A percentile compares a stretch with the other conserved stretches of the same genome.
These are phyloP conservation scores for Sakesphorus luctuosus DNA, from an alignment of 2,113 vertebrate species.

Conservation along the genomic window DNA sequence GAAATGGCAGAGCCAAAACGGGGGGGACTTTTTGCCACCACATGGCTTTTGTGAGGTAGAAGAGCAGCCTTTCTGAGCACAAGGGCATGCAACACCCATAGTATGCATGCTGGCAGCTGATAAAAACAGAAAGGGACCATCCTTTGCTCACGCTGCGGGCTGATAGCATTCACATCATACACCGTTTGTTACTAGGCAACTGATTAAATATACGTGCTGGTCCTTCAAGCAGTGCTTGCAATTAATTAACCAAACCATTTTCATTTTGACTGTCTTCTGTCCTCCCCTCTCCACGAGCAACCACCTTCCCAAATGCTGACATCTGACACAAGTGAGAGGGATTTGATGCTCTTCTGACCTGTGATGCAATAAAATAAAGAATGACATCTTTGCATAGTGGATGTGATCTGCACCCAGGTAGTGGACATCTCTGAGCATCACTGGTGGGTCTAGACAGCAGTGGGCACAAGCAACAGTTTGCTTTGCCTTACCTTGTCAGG, in stretches of 20 bases:
- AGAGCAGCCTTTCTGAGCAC: slow-evolving; percentile 25
- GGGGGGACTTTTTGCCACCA: not conserved
- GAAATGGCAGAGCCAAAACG: not conserved
- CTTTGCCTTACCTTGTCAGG: not conserved
- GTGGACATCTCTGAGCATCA: not conserved
- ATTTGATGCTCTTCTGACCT: not conserved
- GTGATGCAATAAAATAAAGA: not conserved
- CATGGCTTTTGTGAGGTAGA: slow-evolving; percentile 1
- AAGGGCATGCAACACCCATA: slow-evolving; percentile 1
- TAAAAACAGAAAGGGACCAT: slow-evolving; percentile 69
- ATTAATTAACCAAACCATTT: slow-evolving; percentile 85
- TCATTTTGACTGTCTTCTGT: slow-evolving; percentile 75
- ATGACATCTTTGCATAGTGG: not conserved
- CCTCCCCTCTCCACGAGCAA: slow-evolving; percentile 33
- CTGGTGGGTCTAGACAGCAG: not conserved
- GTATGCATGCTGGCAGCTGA: slow-evolving; percentile 14
- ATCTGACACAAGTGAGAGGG: slow-evolving; percentile 27
- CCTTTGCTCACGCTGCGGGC: slow-evolving; percentile 59
- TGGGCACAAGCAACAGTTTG: not conserved
- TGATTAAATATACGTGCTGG: slow-evolving; percentile 84
- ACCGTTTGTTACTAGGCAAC: slow-evolving; percentile 84
- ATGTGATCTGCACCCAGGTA: not conserved
- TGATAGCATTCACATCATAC: slow-evolving; percentile 78
- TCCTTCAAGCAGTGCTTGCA: slow-evolving; percentile 79
- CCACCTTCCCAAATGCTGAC: slow-evolving; percentile 51